These are phyloP conservation scores for Pentalonia nigronervosa DNA, from an alignment of 1,140 invertebrate species.

Conservation along the genomic window DNA sequence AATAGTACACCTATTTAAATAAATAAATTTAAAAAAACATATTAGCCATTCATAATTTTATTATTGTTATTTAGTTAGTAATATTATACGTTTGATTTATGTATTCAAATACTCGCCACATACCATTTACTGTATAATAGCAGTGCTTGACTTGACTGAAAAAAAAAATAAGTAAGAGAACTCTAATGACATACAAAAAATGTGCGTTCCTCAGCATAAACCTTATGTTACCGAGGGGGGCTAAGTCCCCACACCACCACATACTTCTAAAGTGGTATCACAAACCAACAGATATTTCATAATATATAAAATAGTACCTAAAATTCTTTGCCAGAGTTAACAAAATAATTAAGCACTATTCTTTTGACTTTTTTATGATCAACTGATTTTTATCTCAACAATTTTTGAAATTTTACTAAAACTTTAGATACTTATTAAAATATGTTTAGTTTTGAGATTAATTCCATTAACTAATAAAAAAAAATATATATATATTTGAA, in stretches of 20 bases:
- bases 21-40: neutral
- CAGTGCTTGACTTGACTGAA: neutral
- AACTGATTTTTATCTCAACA: neutral
- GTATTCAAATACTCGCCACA: neutral
- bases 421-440: too few species aligned
- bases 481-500: neutral
- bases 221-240: neutral
- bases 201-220: neutral
- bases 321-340: neutral
- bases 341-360: neutral
- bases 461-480: neutral
- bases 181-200: neutral
- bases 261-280: neutral
- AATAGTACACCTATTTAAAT: neutral
- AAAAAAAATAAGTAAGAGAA: neutral
- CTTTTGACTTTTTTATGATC: neutral
- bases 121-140: neutral
- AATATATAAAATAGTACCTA: neutral
- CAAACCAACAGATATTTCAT: neutral
- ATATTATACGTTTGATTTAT: neutral
- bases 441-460: neutral
- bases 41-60: neutral
- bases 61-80: neutral
- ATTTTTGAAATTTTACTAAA: neutral
- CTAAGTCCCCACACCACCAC: neutral